Evolutionary conservation across 2,113 vertebrate genomes (phyloP).

Genomic region (Eubucco bourcierii): DNA sequence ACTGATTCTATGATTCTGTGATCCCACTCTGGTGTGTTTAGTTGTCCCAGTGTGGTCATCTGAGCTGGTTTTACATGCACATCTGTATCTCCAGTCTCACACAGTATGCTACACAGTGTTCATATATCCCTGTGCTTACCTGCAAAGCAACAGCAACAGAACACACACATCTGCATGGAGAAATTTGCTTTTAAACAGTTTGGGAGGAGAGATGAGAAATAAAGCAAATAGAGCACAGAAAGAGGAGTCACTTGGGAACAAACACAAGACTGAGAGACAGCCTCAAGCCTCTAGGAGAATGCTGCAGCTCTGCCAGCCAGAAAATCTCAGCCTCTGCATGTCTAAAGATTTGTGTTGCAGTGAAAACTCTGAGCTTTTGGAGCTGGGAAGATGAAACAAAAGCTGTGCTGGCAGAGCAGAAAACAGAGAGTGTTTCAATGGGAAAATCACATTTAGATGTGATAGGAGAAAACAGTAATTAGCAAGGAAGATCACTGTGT

Average conservation of each 20-base stretch:
- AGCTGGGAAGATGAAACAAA: background rate
- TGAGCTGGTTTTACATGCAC: background rate
- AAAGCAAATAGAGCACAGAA: background rate
- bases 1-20: too few species aligned
- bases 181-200: background rate
- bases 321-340: background rate
- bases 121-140: rapidly evolving
- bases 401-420: background rate
- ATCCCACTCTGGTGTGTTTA: background rate
- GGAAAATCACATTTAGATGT: background rate
- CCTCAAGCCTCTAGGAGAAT: background rate
- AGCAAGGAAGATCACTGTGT: background rate
- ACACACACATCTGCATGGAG: background rate
- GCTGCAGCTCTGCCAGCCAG: background rate
- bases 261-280: background rate
- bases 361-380: background rate
- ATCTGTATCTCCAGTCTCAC: background rate
- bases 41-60: background rate
- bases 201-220: background rate
- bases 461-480: background rate
- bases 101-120: background rate
- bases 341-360: background rate
- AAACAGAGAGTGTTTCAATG: background rate
- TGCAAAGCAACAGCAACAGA: background rate
- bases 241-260: background rate